phyloP scores from a whole-genome alignment of 2,113 vertebrate species.

The Nipponia nippon region DNA sequence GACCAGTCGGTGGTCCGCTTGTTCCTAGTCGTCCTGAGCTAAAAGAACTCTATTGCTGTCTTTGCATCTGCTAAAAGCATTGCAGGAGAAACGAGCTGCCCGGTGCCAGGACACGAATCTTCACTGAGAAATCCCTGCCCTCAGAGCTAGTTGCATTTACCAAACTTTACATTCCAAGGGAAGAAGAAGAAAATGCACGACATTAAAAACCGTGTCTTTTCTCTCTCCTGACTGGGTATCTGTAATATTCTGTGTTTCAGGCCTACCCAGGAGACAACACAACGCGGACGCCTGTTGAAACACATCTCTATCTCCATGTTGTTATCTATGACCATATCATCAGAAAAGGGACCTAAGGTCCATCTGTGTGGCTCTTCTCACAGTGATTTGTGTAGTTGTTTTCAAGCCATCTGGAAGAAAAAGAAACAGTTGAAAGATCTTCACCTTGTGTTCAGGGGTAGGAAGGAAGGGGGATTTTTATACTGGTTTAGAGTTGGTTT shows the following conservation, averaged over 20 bases:
- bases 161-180: background rate
- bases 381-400: background rate
- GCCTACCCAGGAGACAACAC: constrained; percentile 75
- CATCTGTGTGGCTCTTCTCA: background rate
- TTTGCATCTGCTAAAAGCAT: background rate
- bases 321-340: constrained; percentile 82
- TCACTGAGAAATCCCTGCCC: background rate
- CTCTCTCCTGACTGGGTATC: background rate
- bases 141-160: background rate
- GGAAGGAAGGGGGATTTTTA: background rate
- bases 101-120: accelerated
- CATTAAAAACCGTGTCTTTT: background rate
- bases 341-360: constrained; percentile 67
- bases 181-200: background rate
- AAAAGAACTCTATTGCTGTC: background rate
- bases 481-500: background rate
- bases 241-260: constrained; percentile 63
- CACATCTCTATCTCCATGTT: constrained; percentile 78
- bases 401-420: background rate
- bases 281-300: constrained; percentile 69
- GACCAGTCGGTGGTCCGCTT: accelerated
- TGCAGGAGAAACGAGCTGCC: background rate
- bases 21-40: background rate
- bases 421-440: background rate
- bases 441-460: background rate